These are phyloP conservation scores for Melolontha melolontha DNA, from an alignment of 2,888 invertebrate species.

Conservation along the genomic window DNA sequence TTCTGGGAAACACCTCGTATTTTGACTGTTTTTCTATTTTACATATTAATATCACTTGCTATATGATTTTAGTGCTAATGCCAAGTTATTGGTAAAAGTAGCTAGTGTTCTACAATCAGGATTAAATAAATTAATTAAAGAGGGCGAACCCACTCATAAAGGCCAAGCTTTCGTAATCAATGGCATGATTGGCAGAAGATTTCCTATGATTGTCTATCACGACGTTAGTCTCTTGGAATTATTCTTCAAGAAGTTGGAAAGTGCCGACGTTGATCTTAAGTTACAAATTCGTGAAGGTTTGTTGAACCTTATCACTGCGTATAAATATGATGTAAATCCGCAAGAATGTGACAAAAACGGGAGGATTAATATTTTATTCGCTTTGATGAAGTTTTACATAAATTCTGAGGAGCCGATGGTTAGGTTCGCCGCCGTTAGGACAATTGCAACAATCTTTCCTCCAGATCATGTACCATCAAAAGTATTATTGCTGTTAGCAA, in stretches of 20 bases:
- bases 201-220: conserved; percentile 74
- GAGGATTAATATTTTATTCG: conserved; percentile 63
- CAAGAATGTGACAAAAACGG: conserved; percentile 61
- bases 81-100: conserved; percentile 73
- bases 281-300: conserved; percentile 63
- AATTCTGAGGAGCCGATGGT: conserved; percentile 83
- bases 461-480: conserved; percentile 84
- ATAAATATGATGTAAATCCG: conserved; percentile 59
- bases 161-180: conserved; percentile 81
- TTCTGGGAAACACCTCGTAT: too few relatives aligned
- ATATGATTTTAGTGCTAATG: conserved; percentile 69
- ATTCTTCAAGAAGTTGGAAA: conserved; percentile 67
- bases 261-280: conserved; percentile 62
- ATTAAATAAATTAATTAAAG: conserved; percentile 77
- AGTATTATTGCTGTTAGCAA: conserved; percentile 83
- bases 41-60: too few relatives aligned
- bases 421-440: conserved; percentile 85
- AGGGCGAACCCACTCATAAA: conserved; percentile 73
- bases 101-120: conserved; percentile 81
- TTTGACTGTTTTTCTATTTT: too few relatives aligned
- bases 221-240: conserved; percentile 72
- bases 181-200: conserved; percentile 74
- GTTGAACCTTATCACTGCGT: conserved; percentile 60
- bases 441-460: conserved; percentile 85
- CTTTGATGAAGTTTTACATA: conserved; percentile 80